Percentiles rank a stretch among this genome's conserved stretches.
Evolutionary conservation across 2,113 vertebrate genomes (phyloP).

Genomic region (Picathartes gymnocephalus): DNA sequence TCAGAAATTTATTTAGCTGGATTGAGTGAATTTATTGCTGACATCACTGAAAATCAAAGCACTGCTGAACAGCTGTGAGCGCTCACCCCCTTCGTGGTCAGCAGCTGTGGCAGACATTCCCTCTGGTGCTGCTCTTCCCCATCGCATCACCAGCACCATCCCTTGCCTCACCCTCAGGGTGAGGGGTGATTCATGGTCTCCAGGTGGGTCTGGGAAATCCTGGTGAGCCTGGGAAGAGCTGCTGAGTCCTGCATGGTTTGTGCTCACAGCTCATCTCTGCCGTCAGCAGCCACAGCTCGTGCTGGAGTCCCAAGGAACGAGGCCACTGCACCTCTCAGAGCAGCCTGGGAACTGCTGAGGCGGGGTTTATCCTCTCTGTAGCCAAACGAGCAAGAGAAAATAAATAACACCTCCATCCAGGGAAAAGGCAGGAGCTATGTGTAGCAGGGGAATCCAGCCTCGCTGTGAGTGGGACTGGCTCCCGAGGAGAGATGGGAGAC

Average conservation of each 20-base stretch:
- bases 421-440: not conserved
- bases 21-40: not conserved
- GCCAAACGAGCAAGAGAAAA: not conserved
- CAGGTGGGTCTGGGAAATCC: not conserved
- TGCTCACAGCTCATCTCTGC: not conserved
- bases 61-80: not conserved
- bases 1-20: not conserved
- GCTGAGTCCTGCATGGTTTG: not conserved
- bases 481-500: not conserved
- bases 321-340: not conserved
- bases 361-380: not conserved
- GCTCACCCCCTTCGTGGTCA: not conserved
- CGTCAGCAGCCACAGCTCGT: not conserved
- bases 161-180: not conserved
- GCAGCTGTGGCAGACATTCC: not conserved
- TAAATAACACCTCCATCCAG: constrained; percentile 28
- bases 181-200: not conserved
- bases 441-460: not conserved
- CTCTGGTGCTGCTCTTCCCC: not conserved
- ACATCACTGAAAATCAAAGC: not conserved
- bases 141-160: not conserved
- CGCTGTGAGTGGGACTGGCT: not conserved
- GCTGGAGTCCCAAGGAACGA: accelerated
- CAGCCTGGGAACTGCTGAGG: not conserved
- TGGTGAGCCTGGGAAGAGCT: not conserved